Percentiles rank a stretch among this genome's conserved stretches.
Conservation (phyloP, 2,113 vertebrate species). For the Actinemys pallida region DNA sequence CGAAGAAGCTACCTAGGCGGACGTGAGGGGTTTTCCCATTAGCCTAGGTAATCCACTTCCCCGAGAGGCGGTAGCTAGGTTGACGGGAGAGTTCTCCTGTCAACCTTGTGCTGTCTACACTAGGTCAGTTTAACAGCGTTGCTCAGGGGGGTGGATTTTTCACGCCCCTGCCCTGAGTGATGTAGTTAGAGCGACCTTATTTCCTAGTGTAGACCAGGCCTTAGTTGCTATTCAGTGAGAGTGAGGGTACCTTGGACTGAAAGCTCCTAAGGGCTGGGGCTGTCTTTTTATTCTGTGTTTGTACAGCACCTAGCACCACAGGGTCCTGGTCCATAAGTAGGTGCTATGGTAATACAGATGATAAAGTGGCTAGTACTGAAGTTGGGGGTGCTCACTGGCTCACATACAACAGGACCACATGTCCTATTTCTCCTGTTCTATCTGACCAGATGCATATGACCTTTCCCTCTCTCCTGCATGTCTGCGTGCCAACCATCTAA, state of each 20-base stretch:
- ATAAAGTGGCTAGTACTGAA: background rate
- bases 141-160: background rate
- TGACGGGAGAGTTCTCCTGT: background rate
- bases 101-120: background rate
- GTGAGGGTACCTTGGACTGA: background rate
- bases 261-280: background rate
- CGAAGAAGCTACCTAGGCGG: too few relatives aligned
- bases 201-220: background rate
- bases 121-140: too few relatives aligned
- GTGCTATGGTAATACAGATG: background rate
- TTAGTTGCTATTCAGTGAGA: background rate
- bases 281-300: background rate
- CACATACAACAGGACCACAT: background rate
- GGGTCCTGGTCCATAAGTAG: background rate
- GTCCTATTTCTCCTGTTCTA: background rate
- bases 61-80: background rate
- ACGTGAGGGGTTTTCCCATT: background rate
- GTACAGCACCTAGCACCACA: background rate
- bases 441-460: background rate
- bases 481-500: background rate
- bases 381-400: background rate
- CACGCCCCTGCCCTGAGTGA: too few relatives aligned
- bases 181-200: background rate
- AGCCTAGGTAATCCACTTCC: background rate
- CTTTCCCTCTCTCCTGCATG: background rate